phyloP scores from a whole-genome alignment of 2,797 vertebrate genomes.

The Gymnopithys bicolor region DNA sequence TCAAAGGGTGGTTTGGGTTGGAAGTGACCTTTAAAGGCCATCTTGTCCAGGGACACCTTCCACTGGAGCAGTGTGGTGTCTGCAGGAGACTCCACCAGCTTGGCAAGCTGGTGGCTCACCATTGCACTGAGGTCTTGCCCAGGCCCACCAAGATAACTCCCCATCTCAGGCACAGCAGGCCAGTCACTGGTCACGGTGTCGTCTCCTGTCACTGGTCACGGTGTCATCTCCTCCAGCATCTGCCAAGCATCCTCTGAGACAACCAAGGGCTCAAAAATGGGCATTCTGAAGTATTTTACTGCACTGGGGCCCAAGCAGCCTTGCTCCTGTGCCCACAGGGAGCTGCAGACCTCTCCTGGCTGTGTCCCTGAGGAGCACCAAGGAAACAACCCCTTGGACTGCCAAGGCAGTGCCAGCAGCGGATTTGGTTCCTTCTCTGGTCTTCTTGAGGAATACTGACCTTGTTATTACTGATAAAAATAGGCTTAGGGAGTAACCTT shows the following conservation, averaged over 20 bases:
- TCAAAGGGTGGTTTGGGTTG: not conserved
- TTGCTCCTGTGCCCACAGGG: accelerated
- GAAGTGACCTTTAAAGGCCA: not conserved
- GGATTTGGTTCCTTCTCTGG: not conserved
- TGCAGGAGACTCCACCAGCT: too few relatives aligned
- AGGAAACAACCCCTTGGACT: not conserved
- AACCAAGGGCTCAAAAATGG: not conserved
- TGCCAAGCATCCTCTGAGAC: not conserved
- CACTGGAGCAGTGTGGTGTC: too few relatives aligned
- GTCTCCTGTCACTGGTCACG: too few relatives aligned
- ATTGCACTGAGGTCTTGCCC: too few relatives aligned
- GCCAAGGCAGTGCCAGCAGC: not conserved
- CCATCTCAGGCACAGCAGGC: too few relatives aligned
- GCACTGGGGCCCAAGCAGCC: not conserved
- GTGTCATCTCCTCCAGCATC: not conserved
- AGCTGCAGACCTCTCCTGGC: not conserved
- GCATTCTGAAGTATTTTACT: not conserved
- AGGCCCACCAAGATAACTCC: too few relatives aligned
- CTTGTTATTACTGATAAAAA: not conserved
- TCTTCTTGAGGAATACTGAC: not conserved
- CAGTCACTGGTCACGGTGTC: too few relatives aligned
- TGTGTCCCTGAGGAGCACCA: not conserved
- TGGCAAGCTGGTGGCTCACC: too few relatives aligned
- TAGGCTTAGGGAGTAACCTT: not conserved
- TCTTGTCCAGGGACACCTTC: not conserved